A percentile compares a stretch with the other conserved stretches of the same genome.
These are phyloP conservation scores for Adelges cooleyi DNA, from an alignment of 1,140 invertebrate genomes.

Conservation along the genomic window DNA sequence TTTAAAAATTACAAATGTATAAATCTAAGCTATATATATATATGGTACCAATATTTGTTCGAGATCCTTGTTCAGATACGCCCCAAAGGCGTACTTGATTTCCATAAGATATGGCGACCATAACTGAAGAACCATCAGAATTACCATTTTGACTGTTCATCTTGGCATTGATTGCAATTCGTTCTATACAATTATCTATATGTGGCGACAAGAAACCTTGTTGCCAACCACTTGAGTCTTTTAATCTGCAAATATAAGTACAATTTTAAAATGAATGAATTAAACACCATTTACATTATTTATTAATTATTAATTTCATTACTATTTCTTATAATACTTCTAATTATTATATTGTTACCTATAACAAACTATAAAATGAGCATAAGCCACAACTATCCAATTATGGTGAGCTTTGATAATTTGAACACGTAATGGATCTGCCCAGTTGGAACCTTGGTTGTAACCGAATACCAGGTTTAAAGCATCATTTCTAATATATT, in stretches of 20 bases:
- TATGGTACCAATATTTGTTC: slow-evolving; percentile 58
- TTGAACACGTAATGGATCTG: slow-evolving; percentile 75
- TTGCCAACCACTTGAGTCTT: slow-evolving; percentile 93
- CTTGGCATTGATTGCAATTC: slow-evolving; percentile 91
- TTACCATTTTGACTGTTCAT: slow-evolving; percentile 49
- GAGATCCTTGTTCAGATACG: slow-evolving; percentile 66
- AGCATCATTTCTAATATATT: slow-evolving; percentile 57
- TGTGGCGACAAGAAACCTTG: slow-evolving; percentile 85
- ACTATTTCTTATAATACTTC: background rate
- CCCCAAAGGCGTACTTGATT: slow-evolving; percentile 80
- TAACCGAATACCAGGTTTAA: slow-evolving; percentile 49
- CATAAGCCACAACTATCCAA: slow-evolving; percentile 93
- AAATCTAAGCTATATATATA: background rate
- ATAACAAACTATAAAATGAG: slow-evolving; percentile 90
- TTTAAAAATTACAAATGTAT: background rate
- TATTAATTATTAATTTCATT: slow-evolving; percentile 12
- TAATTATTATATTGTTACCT: slow-evolving; percentile 44
- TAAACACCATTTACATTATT: background rate
- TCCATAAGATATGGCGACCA: slow-evolving; percentile 80
- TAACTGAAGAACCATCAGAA: slow-evolving; percentile 51
- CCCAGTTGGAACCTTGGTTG: slow-evolving; percentile 54
- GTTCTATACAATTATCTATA: slow-evolving; percentile 77
- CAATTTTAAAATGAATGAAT: background rate
- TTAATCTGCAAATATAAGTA: slow-evolving; percentile 51
- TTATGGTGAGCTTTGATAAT: slow-evolving; percentile 96